Conservation (phyloP, 1,140 invertebrate genomes). For the Agrilus planipennis region DNA sequence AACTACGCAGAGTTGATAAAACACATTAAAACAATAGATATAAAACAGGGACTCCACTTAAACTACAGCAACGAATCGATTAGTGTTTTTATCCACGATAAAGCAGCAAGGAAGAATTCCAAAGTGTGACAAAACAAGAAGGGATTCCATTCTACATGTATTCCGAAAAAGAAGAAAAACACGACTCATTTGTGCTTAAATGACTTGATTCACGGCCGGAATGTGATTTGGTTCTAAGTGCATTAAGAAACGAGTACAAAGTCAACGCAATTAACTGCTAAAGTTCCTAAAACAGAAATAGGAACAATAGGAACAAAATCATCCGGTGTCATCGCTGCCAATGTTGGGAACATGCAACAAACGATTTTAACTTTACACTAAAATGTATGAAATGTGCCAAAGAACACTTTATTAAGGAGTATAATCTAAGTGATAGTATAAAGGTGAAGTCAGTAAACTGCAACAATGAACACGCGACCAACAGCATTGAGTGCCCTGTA, state of each 20-base stretch:
- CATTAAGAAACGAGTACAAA: neutral
- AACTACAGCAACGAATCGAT: neutral
- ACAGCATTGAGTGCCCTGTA: neutral
- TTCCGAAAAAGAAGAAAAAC: slow-evolving; percentile 6
- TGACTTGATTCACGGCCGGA: slow-evolving; percentile 1
- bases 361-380: slow-evolving; percentile 19
- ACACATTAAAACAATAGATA: neutral
- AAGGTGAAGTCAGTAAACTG: slow-evolving; percentile 25
- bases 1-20: neutral
- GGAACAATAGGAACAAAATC: slow-evolving; percentile 15
- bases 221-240: neutral
- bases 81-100: neutral
- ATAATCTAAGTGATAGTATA: slow-evolving; percentile 13
- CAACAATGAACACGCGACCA: neutral
- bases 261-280: slow-evolving; percentile 15
- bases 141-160: slow-evolving; percentile 11
- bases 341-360: slow-evolving; percentile 26
- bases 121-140: neutral
- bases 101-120: neutral
- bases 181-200: slow-evolving; percentile 7
- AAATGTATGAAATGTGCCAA: slow-evolving; percentile 29
- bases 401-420: slow-evolving; percentile 24
- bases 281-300: slow-evolving; percentile 14
- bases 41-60: neutral
- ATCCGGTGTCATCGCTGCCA: slow-evolving; percentile 29